Conservation (phyloP, 1,140 invertebrate genomes). For the Octopus bimaculoides region DNA sequence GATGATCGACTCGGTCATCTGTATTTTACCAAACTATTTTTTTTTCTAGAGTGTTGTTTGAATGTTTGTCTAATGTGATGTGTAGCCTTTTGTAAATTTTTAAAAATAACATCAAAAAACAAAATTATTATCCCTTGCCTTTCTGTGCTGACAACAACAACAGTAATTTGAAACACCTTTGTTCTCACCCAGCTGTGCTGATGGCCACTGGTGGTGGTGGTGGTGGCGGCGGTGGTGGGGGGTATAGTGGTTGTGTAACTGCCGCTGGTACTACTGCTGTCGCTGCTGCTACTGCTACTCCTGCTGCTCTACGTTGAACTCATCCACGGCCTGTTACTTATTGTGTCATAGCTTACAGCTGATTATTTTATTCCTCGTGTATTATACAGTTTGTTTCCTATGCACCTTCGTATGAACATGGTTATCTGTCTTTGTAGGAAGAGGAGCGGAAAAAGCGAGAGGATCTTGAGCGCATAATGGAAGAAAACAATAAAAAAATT, state of each 20-base stretch:
- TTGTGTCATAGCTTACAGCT: no score
- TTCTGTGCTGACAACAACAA: not conserved
- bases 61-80: no score
- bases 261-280: constrained; percentile 5
- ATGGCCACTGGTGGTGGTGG: not conserved
- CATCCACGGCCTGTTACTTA: no score
- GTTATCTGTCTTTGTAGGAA: constrained; percentile 68
- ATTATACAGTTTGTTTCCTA: no score
- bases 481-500: constrained; percentile 96
- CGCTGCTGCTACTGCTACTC: constrained; percentile 9
- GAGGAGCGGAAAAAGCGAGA: constrained; percentile 91
- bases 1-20: no score
- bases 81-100: no score
- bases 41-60: no score
- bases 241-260: constrained; percentile 4
- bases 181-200: not conserved
- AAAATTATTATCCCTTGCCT: no score
- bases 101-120: no score
- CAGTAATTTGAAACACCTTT: not conserved
- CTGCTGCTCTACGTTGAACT: not conserved
- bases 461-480: constrained; percentile 93
- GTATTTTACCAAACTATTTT: no score
- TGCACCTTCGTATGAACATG: not conserved
- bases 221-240: not conserved
- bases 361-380: no score